These are phyloP conservation scores for Sapajus apella DNA, from an alignment of 2,113 vertebrate genomes.

Conservation along the genomic window DNA sequence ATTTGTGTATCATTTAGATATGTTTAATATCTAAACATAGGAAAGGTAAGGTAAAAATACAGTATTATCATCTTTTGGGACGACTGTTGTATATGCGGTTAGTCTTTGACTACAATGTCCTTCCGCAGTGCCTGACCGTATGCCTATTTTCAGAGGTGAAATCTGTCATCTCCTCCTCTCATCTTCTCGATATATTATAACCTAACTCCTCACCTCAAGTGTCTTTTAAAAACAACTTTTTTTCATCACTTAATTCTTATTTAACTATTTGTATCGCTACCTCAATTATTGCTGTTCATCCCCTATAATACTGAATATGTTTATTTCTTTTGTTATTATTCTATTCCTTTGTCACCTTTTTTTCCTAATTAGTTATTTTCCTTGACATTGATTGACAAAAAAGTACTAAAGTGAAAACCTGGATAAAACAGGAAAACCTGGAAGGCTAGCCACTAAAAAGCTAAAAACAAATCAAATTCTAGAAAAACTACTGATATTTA, in stretches of 20 bases:
- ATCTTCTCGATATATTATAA: not conserved
- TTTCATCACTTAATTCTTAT: not conserved
- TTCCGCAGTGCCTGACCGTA: not conserved
- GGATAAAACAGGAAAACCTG: not conserved
- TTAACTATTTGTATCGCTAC: not conserved
- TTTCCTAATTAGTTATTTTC: not conserved
- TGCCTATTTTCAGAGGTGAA: not conserved
- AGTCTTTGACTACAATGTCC: not conserved
- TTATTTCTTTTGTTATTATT: not conserved
- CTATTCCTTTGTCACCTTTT: not conserved
- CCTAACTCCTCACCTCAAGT: not conserved
- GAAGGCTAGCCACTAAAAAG: not conserved
- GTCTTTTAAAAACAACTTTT: not conserved
- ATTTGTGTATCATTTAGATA: not conserved
- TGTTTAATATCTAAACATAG: not conserved
- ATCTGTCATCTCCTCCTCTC: not conserved
- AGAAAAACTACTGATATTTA: not conserved
- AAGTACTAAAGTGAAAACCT: not conserved
- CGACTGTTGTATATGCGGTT: not conserved
- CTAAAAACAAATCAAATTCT: not conserved
- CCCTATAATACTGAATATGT: not conserved
- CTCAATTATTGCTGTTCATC: not conserved
- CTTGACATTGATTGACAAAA: not conserved
- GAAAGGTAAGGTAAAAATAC: not conserved
- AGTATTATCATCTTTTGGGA: not conserved